Evolutionary conservation across 2,113 vertebrate species (phyloP).

Genomic region (Corythoichthys haematopterus): DNA sequence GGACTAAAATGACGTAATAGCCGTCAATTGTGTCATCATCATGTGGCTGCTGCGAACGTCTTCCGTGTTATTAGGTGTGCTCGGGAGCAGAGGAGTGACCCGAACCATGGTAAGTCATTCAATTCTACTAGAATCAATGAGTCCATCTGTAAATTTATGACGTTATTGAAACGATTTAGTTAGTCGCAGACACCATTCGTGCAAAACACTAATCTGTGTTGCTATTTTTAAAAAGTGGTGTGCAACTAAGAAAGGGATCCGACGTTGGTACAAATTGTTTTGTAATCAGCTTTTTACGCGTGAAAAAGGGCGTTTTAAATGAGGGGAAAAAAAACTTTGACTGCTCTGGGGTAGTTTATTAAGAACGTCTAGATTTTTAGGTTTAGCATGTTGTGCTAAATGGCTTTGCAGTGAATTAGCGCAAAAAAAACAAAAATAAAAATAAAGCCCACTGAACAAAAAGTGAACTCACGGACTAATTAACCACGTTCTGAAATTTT

Average conservation of each 20-base stretch:
- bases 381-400: background rate
- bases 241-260: slow-evolving; percentile 32
- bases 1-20: slow-evolving; percentile 14
- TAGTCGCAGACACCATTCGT: background rate
- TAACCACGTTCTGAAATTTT: too few relatives aligned
- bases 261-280: background rate
- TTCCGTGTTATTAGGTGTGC: slow-evolving; percentile 20
- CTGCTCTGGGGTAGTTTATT: background rate
- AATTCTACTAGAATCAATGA: fast-evolving
- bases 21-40: fast-evolving
- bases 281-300: background rate
- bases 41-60: slow-evolving; percentile 34
- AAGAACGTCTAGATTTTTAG: background rate
- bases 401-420: background rate
- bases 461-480: background rate
- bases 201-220: background rate
- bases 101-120: slow-evolving; percentile 62
- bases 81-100: slow-evolving; percentile 26
- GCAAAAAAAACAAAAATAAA: background rate
- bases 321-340: too few relatives aligned
- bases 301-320: too few relatives aligned
- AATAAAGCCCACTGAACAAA: background rate
- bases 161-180: fast-evolving
- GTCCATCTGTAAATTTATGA: fast-evolving
- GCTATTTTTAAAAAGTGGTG: slow-evolving; percentile 39